These are phyloP conservation scores for Thripadectes ignobilis DNA, from an alignment of 2,797 vertebrate species.

Conservation along the genomic window DNA sequence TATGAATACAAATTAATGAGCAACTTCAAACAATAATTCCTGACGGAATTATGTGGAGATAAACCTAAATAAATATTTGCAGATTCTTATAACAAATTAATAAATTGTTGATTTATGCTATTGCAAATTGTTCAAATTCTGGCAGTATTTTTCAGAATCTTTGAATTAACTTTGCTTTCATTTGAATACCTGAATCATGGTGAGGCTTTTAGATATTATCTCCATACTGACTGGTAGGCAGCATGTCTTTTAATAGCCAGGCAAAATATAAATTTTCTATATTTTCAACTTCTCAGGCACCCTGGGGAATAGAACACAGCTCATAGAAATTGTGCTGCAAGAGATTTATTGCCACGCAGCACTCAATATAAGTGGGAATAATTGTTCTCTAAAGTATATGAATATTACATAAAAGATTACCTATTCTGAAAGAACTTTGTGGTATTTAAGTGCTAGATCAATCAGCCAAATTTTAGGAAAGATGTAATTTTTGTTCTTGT, in stretches of 20 bases:
- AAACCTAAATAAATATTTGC: conserved; percentile 4
- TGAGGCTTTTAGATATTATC: not conserved
- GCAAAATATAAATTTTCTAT: not conserved
- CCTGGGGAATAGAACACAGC: not conserved
- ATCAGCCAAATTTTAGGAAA: not conserved
- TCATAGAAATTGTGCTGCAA: not conserved
- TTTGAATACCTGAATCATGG: not conserved
- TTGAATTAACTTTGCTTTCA: not conserved
- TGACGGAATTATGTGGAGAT: not conserved
- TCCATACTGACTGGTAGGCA: not conserved
- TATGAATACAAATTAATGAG: not conserved
- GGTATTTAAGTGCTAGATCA: not conserved
- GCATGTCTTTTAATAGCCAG: not conserved
- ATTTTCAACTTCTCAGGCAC: not conserved
- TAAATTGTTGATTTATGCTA: not conserved
- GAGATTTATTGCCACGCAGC: not conserved
- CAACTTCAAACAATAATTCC: not conserved
- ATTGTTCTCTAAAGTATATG: not conserved
- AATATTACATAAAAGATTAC: not conserved
- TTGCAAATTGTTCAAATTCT: not conserved
- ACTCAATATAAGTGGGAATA: not conserved
- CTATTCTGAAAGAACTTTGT: not conserved
- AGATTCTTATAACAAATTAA: conserved; percentile 5
- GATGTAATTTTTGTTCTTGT: not conserved
- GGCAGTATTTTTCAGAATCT: not conserved